Base-by-base conservation (phyloP, 2,797 vertebrate species). In the Pagetopsis macropterus region DNA sequence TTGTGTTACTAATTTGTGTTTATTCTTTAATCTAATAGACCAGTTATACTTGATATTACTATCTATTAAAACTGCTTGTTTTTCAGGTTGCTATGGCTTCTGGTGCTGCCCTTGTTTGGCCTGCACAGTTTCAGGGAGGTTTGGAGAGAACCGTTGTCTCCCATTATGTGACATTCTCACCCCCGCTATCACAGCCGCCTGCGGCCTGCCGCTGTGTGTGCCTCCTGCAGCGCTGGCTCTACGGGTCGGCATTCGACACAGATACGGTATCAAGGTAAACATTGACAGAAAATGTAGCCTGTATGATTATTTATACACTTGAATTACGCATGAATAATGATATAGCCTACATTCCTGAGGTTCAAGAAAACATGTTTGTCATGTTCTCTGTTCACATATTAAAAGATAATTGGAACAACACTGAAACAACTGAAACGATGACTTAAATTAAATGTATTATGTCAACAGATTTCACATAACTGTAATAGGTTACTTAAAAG, bases 31-130 rank as follows among this genome's bases (percentile, higher is more conserved):
- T 70, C 46, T 40, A 4, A 40, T 6, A 15, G 65, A 64, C 21
- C 45, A 41, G 16, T 64, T n/a, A 4, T 5, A 19, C 40, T 54
- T 11, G 2, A 54, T 12, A 50, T 27, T 16, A 40, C 14, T 9
- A 7, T 48, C 9, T 4, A 5, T 43, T 16, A 9, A 12, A 70
- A 10, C 10, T 10, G 1, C 5, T 10, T 55, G 1, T 17, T 45
- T 72, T 68, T 31, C 61, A 90, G 86, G 88, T 23, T 91, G 87
- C 70, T 89, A 88, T 62, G 89, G 87, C 4, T 92, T 83, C 78
- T 92, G 87, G 86, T 92, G 90, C 73, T 83, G 78, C 17, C 87
- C 91, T 13, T 92, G 87, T 52, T 72, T 91, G 0, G 87, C 90
- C 48, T 76, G 84, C 67, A 86, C 82, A 0, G 89, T 91, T 4